Conservation (phyloP, 2,888 invertebrate species). For the Diploptera punctata region DNA sequence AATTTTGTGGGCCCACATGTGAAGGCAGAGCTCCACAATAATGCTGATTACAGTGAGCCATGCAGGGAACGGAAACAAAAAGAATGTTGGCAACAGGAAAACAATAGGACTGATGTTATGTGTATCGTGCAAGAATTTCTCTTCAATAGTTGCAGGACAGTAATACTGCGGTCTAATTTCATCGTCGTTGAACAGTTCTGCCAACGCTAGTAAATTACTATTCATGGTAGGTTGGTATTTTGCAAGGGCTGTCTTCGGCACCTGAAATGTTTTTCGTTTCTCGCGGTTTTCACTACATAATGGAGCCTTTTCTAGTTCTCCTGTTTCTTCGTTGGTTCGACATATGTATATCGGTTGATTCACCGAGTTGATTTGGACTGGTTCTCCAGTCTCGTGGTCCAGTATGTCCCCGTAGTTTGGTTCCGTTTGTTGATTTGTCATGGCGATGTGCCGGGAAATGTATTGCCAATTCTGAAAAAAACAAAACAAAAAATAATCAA, state of each 20-base stretch:
- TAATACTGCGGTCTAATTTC: background rate
- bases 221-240: background rate
- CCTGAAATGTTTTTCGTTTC: conserved; percentile 9
- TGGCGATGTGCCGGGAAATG: background rate
- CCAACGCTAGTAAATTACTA: background rate
- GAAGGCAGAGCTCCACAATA: conserved; percentile 16
- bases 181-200: background rate
- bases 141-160: background rate
- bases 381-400: conserved; percentile 17
- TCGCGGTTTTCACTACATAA: background rate
- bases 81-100: background rate
- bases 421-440: background rate
- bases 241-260: conserved; percentile 9
- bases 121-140: background rate
- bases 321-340: conserved; percentile 16
- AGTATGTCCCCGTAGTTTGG: background rate
- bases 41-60: conserved; percentile 16
- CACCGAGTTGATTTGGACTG: background rate
- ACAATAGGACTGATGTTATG: background rate
- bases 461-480: background rate
- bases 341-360: background rate
- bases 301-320: conserved; percentile 5
- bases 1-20: conserved; percentile 20
- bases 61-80: conserved; percentile 7
- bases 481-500: no score